These are phyloP conservation scores for Linnaemya tessellans DNA, from an alignment of 2,888 invertebrate species.

Conservation along the genomic window DNA sequence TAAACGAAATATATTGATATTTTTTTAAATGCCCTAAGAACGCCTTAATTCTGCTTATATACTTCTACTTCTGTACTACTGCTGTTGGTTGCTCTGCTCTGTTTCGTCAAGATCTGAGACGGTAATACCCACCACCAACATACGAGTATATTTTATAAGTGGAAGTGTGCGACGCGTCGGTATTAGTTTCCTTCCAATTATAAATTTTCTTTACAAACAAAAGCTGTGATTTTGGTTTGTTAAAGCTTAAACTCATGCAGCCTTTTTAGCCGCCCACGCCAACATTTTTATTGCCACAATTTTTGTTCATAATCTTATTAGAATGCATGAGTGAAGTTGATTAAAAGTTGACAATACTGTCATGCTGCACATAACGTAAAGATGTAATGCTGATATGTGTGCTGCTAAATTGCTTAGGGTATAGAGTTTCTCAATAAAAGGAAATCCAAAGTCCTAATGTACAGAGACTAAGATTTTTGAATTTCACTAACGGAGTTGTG, in stretches of 20 bases:
- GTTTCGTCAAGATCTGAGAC: no score
- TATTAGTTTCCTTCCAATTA: constrained; percentile 38
- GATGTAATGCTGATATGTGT: constrained; percentile 18
- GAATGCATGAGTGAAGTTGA: constrained; percentile 64
- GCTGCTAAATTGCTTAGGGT: neutral
- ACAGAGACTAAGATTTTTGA: no score
- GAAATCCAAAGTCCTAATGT: neutral
- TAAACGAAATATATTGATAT: no score
- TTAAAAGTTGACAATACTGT: constrained; percentile 65
- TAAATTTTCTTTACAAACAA: constrained; percentile 28
- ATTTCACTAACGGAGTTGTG: no score
- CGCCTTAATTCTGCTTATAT: no score
- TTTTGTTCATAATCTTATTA: constrained; percentile 56
- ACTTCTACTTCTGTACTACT: no score
- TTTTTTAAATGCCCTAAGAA: no score
- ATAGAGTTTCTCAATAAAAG: constrained; percentile 10
- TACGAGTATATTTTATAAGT: no score
- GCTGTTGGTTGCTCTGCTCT: no score
- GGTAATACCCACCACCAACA: no score
- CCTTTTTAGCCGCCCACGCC: constrained; percentile 44
- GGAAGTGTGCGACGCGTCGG: neutral
- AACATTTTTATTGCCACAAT: constrained; percentile 41
- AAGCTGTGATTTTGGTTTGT: no score
- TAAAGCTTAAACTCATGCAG: constrained; percentile 6
- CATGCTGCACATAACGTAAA: constrained; percentile 53